These are phyloP conservation scores for Laupala kohalensis DNA, from an alignment of 1,140 invertebrate species.

Conservation along the genomic window DNA sequence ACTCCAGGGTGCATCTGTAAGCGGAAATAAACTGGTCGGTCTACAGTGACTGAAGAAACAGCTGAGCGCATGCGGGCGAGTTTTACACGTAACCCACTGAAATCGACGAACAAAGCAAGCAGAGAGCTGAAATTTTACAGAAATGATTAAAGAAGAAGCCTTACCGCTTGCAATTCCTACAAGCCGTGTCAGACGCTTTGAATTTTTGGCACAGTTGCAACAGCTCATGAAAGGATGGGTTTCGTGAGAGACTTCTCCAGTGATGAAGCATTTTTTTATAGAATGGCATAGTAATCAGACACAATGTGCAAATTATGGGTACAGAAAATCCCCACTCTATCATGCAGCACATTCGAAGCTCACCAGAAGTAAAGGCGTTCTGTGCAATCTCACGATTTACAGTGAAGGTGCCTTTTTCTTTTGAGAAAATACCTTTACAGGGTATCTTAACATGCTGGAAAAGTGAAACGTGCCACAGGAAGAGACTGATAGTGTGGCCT, in stretches of 20 bases:
- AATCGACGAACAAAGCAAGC: conserved; percentile 14
- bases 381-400: neutral
- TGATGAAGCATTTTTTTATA: neutral
- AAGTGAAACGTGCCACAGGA: conserved; percentile 7
- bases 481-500: conserved; percentile 5
- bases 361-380: neutral
- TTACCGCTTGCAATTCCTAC: conserved; percentile 11
- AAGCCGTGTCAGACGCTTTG: neutral
- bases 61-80: conserved; percentile 11
- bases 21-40: conserved; percentile 4
- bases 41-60: conserved; percentile 7
- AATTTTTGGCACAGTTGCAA: neutral
- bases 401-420: neutral
- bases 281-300: neutral
- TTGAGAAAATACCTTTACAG: neutral
- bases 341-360: neutral
- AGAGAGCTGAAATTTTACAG: conserved; percentile 12
- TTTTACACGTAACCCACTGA: conserved; percentile 10
- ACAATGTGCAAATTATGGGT: neutral
- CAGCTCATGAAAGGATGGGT: neutral
- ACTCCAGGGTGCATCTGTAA: conserved; percentile 9
- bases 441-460: conserved; percentile 3
- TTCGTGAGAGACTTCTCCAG: neutral
- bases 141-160: conserved; percentile 10
- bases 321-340: neutral